phyloP scores from a whole-genome alignment of 1,140 invertebrate genomes.

The Periplaneta americana region DNA sequence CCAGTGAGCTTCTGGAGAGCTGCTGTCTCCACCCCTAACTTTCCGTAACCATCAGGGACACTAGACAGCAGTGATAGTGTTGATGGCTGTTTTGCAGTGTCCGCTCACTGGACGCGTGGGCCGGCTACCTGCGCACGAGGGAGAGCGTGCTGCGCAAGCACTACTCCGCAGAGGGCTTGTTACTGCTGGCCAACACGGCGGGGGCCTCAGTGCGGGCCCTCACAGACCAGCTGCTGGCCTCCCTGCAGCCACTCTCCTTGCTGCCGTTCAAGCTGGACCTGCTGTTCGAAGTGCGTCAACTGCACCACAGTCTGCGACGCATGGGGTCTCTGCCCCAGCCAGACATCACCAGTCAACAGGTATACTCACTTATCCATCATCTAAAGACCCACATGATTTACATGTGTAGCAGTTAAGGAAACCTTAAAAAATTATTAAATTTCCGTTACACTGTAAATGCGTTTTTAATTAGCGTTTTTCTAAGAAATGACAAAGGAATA shows the following conservation, averaged over 20 bases:
- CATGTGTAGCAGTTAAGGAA: too few relatives aligned
- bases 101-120: slow-evolving; percentile 77
- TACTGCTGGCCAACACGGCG: slow-evolving; percentile 61
- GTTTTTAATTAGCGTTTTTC: too few relatives aligned
- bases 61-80: neutral
- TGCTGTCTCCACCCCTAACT: too few relatives aligned
- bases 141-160: slow-evolving; percentile 78
- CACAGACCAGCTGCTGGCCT: slow-evolving; percentile 64
- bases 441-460: too few relatives aligned
- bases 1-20: too few relatives aligned
- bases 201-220: slow-evolving; percentile 54
- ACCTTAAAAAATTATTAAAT: too few relatives aligned
- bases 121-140: slow-evolving; percentile 72
- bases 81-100: slow-evolving; percentile 43
- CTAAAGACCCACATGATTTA: too few relatives aligned
- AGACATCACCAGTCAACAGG: neutral
- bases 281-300: slow-evolving; percentile 69
- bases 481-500: too few relatives aligned
- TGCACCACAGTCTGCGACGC: slow-evolving; percentile 68
- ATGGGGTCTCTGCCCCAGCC: slow-evolving; percentile 34
- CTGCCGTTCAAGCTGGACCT: slow-evolving; percentile 76
- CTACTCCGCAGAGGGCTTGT: slow-evolving; percentile 64
- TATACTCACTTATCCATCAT: too few relatives aligned
- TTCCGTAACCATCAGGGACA: too few relatives aligned
- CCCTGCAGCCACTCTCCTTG: slow-evolving; percentile 67